Percentiles rank a stretch among this genome's conserved stretches.
These are phyloP conservation scores for Ameiurus melas DNA, from an alignment of 2,113 vertebrate genomes.

Conservation along the genomic window DNA sequence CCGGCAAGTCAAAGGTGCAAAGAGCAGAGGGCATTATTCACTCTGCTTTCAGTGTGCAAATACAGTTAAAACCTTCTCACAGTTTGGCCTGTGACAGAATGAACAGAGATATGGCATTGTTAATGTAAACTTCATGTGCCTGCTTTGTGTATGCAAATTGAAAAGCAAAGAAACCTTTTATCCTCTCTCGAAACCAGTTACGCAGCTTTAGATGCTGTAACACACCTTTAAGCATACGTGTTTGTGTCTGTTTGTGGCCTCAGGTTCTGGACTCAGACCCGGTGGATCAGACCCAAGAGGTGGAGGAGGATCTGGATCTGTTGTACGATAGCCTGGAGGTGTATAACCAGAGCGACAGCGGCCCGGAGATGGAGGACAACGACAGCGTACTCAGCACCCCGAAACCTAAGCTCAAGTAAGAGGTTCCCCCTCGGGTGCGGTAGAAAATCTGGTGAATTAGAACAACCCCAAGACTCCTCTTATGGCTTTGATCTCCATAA, in stretches of 20 bases:
- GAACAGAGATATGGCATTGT: not conserved
- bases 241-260: conserved; percentile 1
- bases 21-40: not conserved
- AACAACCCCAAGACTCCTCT: not conserved
- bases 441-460: not conserved
- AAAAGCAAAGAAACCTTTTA: conserved; percentile 2
- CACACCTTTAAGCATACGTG: not conserved
- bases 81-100: not conserved
- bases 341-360: conserved; percentile 67
- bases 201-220: not conserved
- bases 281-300: conserved; percentile 65
- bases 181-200: not conserved
- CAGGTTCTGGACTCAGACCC: conserved; percentile 68
- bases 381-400: conserved; percentile 66
- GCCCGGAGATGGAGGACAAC: conserved; percentile 67
- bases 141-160: not conserved
- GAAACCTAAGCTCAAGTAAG: conserved; percentile 67
- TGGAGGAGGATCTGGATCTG: conserved; percentile 66
- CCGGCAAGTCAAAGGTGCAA: not conserved
- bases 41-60: not conserved
- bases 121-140: too few relatives aligned
- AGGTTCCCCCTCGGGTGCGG: not conserved
- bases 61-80: not conserved
- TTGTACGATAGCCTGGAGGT: conserved; percentile 67
- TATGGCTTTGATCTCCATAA: not conserved